Percentiles rank a stretch among this genome's conserved stretches.
Evolutionary conservation across 2,888 invertebrate species (phyloP).

Genomic region (Icerya purchasi): DNA sequence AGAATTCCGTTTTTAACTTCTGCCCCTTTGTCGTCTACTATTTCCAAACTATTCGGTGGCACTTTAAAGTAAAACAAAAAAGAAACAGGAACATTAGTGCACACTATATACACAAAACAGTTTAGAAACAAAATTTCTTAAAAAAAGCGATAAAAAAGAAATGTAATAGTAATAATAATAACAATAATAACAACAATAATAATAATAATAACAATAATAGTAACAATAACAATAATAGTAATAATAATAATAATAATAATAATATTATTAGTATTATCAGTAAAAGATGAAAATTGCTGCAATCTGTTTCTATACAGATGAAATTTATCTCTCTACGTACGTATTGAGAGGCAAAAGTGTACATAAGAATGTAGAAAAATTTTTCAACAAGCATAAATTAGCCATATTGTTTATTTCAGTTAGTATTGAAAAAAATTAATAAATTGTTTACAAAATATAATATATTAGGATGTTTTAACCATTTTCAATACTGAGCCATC

Average conservation of each 20-base stretch:
- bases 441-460: no score
- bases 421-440: no score
- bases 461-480: no score
- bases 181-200: neutral
- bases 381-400: no score
- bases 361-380: no score
- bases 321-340: no score
- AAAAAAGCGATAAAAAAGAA: no score
- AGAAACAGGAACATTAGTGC: neutral
- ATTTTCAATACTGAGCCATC: no score
- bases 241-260: neutral
- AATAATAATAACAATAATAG: neutral
- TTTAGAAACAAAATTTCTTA: neutral
- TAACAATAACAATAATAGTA: neutral
- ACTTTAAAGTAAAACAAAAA: slow-evolving; percentile 31
- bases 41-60: slow-evolving; percentile 58
- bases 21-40: slow-evolving; percentile 53
- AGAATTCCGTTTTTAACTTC: slow-evolving; percentile 40
- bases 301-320: no score
- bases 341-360: no score
- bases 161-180: neutral
- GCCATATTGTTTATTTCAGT: no score
- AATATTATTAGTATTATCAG: neutral
- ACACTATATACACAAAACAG: neutral
- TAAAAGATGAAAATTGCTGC: no score